Base-by-base conservation (phyloP, 2,888 invertebrate genomes). In the Ornithoptera priamus region DNA sequence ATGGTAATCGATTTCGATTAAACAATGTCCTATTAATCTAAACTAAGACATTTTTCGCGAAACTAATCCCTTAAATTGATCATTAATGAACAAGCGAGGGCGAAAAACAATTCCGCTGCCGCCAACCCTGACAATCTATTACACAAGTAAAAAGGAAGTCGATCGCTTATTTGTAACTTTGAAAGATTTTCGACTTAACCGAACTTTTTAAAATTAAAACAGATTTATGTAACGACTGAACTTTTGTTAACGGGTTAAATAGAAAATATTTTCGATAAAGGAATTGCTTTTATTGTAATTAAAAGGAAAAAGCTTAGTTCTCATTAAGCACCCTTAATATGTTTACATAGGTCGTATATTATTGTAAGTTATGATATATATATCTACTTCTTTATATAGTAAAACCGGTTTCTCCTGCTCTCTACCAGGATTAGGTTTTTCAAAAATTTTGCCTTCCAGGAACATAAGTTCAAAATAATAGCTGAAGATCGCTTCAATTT, bases 181-280 rank as follows among this genome's bases (percentile, higher is more conserved):
- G 62, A 62, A 69, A 65, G 30, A 69, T 65, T 69, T 65, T 65
- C 62, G 57, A 46, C 46, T 46, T 69, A 65, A 65, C 69, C 22
- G 69, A 69, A 69, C 61, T 65, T 65, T 39, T 57, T 62, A 36
- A 69, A 69, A 65, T 69, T 69, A 65, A 69, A 57, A 58, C 58
- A 62, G 62, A 69, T 65, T 69, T 69, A 69, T 62, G 62, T 57
- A 69, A 69, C 62, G 62, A 65, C 69, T 65, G 58, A 69, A 69
- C 61, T 65, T 69, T 62, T 62, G n/a, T 58, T n/a, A 65, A 36
- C 36, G 42, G 62, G 62, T 62, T 62, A 65, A 69, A 62, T 60
- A 69, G 65, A 58, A 69, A 62, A 65, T 46, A 65, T 46, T 46
- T 46, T 1, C 46, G 46, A 2, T 46, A 15, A 46, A 46, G 12